These are phyloP conservation scores for Herpailurus yagouaroundi DNA, from an alignment of 2,113 vertebrate genomes.

Conservation along the genomic window DNA sequence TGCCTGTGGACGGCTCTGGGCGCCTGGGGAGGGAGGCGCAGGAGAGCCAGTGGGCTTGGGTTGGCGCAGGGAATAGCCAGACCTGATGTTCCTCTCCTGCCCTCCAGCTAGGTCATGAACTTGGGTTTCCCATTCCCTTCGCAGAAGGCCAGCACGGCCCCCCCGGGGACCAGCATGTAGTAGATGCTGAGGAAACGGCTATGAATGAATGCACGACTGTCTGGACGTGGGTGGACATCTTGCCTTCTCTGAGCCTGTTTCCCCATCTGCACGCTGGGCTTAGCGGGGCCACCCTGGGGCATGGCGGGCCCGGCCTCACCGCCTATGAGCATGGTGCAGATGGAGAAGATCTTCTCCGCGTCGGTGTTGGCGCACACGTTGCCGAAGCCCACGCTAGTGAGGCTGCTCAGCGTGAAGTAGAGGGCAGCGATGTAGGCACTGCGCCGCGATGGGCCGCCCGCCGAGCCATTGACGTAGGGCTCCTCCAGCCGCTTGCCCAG, in stretches of 20 bases:
- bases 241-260: not conserved
- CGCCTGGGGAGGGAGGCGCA: not conserved
- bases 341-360: constrained; percentile 97
- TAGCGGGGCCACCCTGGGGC: accelerated
- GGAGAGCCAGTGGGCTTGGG: not conserved
- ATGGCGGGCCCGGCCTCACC: constrained; percentile 86
- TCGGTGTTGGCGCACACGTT: constrained; percentile 98
- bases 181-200: not conserved
- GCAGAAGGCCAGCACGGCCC: not conserved
- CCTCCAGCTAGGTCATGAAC: not conserved
- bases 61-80: not conserved
- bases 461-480: constrained; percentile 93
- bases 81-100: not conserved
- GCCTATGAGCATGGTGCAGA: constrained; percentile 98
- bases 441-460: constrained; percentile 92
- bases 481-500: constrained; percentile 95
- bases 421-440: constrained; percentile 97
- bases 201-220: not conserved
- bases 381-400: constrained; percentile 97
- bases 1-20: not conserved
- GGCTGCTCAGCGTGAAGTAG: constrained; percentile 98
- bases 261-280: not conserved
- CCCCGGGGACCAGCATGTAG: not conserved
- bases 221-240: not conserved
- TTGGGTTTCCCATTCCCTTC: not conserved